Percentiles rank a stretch among this genome's conserved stretches.
Conservation (phyloP, 1,140 invertebrate genomes). For the Adelges cooleyi region DNA sequence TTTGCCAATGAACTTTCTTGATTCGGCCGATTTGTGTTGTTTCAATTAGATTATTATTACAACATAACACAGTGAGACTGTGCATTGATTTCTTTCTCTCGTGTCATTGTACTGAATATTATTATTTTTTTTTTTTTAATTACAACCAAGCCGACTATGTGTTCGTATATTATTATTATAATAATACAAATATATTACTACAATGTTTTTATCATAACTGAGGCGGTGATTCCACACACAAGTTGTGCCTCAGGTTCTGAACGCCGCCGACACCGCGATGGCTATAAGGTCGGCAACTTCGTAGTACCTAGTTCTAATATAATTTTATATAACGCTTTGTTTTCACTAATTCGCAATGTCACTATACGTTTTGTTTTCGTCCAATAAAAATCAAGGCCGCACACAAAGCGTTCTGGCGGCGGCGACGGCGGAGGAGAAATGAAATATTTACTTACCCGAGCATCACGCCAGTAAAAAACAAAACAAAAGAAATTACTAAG, state of each 20-base stretch:
- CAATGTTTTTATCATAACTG: too few relatives aligned
- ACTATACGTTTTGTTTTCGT: conserved; percentile 15
- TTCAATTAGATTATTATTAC: not conserved
- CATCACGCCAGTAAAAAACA: not conserved
- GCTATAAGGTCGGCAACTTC: conserved; percentile 25
- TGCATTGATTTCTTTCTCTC: not conserved
- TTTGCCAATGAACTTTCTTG: not conserved
- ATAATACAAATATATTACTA: too few relatives aligned
- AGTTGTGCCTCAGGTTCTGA: not conserved
- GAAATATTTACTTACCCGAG: not conserved
- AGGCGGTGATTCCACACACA: too few relatives aligned
- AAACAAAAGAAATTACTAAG: not conserved
- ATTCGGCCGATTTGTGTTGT: not conserved
- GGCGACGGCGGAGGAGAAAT: not conserved
- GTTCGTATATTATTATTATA: too few relatives aligned
- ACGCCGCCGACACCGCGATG: not conserved
- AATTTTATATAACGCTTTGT: conserved; percentile 5
- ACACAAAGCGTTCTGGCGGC: not conserved
- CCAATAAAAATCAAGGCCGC: conserved; percentile 11
- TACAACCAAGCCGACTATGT: not conserved
- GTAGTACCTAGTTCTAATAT: too few relatives aligned
- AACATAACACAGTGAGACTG: not conserved
- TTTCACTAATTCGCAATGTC: conserved; percentile 23
- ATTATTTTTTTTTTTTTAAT: conserved; percentile 9
- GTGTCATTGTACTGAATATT: conserved; percentile 24